Percentiles rank a stretch among this genome's conserved stretches.
phyloP scores from a whole-genome alignment of 1,140 invertebrate genomes.

The Drosophila nikananu region DNA sequence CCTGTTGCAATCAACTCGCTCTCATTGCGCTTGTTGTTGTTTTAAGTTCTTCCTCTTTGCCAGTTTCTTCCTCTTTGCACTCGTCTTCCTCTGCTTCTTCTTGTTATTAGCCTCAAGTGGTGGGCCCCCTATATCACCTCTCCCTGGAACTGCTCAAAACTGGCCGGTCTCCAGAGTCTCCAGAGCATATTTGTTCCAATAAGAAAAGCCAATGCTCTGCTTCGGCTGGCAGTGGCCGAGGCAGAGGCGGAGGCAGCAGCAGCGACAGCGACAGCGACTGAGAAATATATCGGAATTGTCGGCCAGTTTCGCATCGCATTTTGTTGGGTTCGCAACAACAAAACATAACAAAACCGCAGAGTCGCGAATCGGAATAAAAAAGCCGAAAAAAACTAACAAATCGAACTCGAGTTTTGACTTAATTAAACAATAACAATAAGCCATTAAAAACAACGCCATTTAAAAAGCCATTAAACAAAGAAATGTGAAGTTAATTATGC shows the following conservation, averaged over 20 bases:
- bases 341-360: slow-evolving; percentile 68
- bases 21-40: slow-evolving; percentile 54
- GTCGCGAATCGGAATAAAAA: slow-evolving; percentile 50
- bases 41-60: slow-evolving; percentile 24
- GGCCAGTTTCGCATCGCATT: slow-evolving; percentile 85
- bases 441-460: slow-evolving; percentile 17
- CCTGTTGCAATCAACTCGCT: slow-evolving; percentile 76
- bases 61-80: slow-evolving; percentile 15
- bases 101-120: slow-evolving; percentile 83
- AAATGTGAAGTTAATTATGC: slow-evolving; percentile 35
- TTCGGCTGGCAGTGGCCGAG: slow-evolving; percentile 33
- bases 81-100: slow-evolving; percentile 50
- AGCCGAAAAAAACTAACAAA: slow-evolving; percentile 36
- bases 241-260: background rate
- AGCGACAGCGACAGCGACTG: slow-evolving; percentile 20
- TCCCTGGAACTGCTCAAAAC: slow-evolving; percentile 36
- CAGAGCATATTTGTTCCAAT: slow-evolving; percentile 61
- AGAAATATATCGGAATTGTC: slow-evolving; percentile 50
- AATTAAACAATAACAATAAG: slow-evolving; percentile 39
- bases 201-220: slow-evolving; percentile 73
- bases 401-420: slow-evolving; percentile 44
- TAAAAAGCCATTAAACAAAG: slow-evolving; percentile 19
- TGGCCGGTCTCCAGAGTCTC: slow-evolving; percentile 66
- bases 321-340: slow-evolving; percentile 84
- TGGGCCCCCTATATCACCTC: slow-evolving; percentile 18